A percentile compares a stretch with the other conserved stretches of the same genome.
Evolutionary conservation across 2,113 vertebrate genomes (phyloP).

Genomic region (Ranitomeya variabilis): DNA sequence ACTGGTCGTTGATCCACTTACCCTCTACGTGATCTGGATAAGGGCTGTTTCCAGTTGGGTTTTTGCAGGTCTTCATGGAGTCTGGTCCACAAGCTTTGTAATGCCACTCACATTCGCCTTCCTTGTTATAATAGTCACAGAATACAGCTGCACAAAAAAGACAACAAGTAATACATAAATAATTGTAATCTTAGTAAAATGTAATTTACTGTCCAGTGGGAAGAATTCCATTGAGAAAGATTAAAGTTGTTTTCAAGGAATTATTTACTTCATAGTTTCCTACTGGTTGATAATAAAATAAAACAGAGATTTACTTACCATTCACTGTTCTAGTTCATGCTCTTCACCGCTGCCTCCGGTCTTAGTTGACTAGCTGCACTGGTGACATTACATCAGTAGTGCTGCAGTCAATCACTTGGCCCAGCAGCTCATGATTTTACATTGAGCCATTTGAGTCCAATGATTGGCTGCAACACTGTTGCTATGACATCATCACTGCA

Average conservation of each 20-base stretch:
- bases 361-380: too few species aligned
- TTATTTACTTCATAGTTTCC: too few species aligned
- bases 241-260: neutral
- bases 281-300: too few species aligned
- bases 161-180: neutral
- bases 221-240: neutral
- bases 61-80: conserved; percentile 73
- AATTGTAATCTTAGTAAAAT: neutral
- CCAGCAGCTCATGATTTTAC: too few species aligned
- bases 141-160: conserved; percentile 67
- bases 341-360: too few species aligned
- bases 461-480: too few species aligned
- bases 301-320: too few species aligned
- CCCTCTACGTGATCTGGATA: conserved; percentile 71
- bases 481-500: too few species aligned
- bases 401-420: too few species aligned
- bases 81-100: conserved; percentile 72
- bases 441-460: too few species aligned
- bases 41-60: conserved; percentile 70
- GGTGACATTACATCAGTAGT: too few species aligned
- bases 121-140: conserved; percentile 73
- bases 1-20: conserved; percentile 48
- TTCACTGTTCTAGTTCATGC: too few species aligned
- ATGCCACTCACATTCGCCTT: conserved; percentile 72
- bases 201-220: neutral